These are phyloP conservation scores for Criorhina ranunculi DNA, from an alignment of 2,888 invertebrate genomes.

Conservation along the genomic window DNA sequence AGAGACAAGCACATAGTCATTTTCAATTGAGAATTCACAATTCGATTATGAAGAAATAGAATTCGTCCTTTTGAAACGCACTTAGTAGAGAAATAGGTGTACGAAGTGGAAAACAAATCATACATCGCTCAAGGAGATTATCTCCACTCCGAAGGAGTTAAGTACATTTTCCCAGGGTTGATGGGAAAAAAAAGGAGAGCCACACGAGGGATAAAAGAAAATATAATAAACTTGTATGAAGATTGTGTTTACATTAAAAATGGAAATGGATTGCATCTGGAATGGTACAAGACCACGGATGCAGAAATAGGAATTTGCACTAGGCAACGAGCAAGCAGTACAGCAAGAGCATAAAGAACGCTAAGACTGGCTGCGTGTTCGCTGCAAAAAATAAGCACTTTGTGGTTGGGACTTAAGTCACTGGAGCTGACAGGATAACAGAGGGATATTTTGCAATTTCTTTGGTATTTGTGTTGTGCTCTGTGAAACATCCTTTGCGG, in stretches of 20 bases:
- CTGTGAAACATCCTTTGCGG: not conserved
- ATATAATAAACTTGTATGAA: constrained; percentile 29
- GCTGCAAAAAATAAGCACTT: not conserved
- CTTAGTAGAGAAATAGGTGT: not conserved
- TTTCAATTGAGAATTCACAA: not conserved
- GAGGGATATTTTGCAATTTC: not conserved
- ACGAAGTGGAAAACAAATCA: constrained; percentile 34
- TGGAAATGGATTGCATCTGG: constrained; percentile 16
- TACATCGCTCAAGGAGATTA: constrained; percentile 43
- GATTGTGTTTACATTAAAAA: constrained; percentile 33
- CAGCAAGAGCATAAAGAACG: not conserved
- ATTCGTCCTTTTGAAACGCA: constrained; percentile 3
- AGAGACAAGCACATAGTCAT: not conserved
- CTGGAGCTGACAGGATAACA: constrained; percentile 7
- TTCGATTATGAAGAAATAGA: constrained; percentile 18
- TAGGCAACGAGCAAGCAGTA: constrained; percentile 2
- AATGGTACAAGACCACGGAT: no score
- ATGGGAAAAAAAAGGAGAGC: not conserved
- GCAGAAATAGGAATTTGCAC: constrained; percentile 14
- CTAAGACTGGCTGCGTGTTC: not conserved
- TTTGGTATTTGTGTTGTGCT: not conserved
- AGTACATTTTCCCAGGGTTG: constrained; percentile 3
- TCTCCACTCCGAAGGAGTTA: constrained; percentile 24
- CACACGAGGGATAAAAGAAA: constrained; percentile 10
- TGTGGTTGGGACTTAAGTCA: not conserved